Base-by-base conservation (phyloP, 2,113 vertebrate genomes). In the Apteryx mantelli region DNA sequence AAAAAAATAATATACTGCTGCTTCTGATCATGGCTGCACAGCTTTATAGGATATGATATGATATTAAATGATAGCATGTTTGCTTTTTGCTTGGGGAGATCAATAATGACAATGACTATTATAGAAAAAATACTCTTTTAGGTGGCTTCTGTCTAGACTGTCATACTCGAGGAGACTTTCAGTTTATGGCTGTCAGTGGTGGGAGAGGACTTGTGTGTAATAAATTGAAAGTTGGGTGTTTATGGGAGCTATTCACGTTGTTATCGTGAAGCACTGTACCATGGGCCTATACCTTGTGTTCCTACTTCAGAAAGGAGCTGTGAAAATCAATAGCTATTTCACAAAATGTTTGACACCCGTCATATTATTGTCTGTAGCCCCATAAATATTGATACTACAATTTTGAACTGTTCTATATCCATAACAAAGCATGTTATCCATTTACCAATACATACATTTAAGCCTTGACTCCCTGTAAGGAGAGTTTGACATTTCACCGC, bases 331-430 rank as follows among this genome's bases (percentile, higher is more conserved):
- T 36, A 5, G 25, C 8, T 77, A 48, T 50, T 17, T 22, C 19
- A 40, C 7, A 28, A 91, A 70, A n/a, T 17, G 1, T 44, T 76
- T 94, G 42, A 56, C 19, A 24, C 6, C 42, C 55, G 7, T 38
- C 18, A 8, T 25, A 5, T 44, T 55, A 25, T 19, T 2, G 2
- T 7, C 32, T 14, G 30, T 30, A 88, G 30, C 9, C 10, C 32
- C n/a, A 50, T 32, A 70, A 76, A 82, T 61, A 61, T 5, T 1
- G 5, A 5, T 82, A 2, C 2, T 30, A 2, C 2, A 14, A 2
- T 21, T 94, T 50, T 80, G 11, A 58, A 32, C 11, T 28, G 4
- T 36, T 93, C 79, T 65, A 13, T 5, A 17, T 32, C 16, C 2
- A 2, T 36, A 53, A 77, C 5, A 40, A 88, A 36, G 73, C 36